phyloP scores from a whole-genome alignment of 1,140 invertebrate species.

The Trichonephila inaurata region DNA sequence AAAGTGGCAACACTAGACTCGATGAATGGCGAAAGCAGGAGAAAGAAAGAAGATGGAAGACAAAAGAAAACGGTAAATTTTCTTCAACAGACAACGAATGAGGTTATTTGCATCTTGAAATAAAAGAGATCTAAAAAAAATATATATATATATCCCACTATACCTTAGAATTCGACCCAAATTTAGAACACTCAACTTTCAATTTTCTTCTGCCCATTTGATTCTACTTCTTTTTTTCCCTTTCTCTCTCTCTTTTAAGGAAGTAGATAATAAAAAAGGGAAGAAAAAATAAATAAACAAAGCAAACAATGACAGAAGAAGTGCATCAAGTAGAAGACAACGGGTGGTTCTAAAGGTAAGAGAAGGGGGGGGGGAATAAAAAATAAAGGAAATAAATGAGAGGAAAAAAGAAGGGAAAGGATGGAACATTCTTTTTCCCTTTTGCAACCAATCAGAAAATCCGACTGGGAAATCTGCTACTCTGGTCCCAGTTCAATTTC shows the following conservation, averaged over 20 bases:
- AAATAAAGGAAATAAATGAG: neutral
- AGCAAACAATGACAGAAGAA: slow-evolving; percentile 54
- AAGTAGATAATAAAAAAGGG: slow-evolving; percentile 1
- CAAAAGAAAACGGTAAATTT: slow-evolving; percentile 38
- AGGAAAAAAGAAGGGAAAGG: slow-evolving; percentile 13
- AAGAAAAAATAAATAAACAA: slow-evolving; percentile 36
- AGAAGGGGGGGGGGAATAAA: neutral
- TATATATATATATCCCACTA: slow-evolving; percentile 15
- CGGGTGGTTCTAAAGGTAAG: slow-evolving; percentile 28
- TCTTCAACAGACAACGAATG: slow-evolving; percentile 36
- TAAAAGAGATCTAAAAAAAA: slow-evolving; percentile 22
- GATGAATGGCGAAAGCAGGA: neutral
- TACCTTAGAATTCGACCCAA: slow-evolving; percentile 52
- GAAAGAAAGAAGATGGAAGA: neutral
- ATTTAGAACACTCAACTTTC: slow-evolving; percentile 75
- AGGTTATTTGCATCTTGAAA: slow-evolving; percentile 63
- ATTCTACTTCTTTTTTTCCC: neutral
- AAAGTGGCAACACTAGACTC: neutral
- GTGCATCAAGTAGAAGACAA: slow-evolving; percentile 56
- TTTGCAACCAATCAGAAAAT: slow-evolving; percentile 70
- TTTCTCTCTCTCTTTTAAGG: neutral
- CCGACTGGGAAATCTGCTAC: slow-evolving; percentile 70
- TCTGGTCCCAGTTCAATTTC: slow-evolving; percentile 71
- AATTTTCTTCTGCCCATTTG: slow-evolving; percentile 74
- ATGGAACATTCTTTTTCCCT: slow-evolving; percentile 59